Evolutionary conservation across 35 echinoderm and acorn worm genomes (phyloP).

Genomic region (Patiria miniata): DNA sequence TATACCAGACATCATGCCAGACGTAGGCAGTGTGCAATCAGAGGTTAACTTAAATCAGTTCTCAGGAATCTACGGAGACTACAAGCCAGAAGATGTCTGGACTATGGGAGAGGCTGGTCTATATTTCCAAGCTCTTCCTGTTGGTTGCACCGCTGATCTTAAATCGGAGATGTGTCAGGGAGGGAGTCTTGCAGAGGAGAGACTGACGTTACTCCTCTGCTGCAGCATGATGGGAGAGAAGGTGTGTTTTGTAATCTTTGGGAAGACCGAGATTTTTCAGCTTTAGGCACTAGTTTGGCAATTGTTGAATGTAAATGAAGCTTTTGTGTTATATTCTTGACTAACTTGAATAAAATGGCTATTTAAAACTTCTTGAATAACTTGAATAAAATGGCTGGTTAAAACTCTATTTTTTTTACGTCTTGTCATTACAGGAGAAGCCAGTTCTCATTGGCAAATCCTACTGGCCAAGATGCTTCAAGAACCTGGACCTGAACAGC

Average conservation of each 20-base stretch:
- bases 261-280: background rate
- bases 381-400: too few species aligned
- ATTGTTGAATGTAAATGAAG: too few species aligned
- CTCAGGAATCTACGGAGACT: background rate
- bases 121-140: background rate
- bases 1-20: too few species aligned
- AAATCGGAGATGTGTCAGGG: background rate
- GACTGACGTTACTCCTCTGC: background rate
- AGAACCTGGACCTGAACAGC: background rate
- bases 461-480: background rate
- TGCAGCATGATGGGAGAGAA: slow-evolving; percentile 6
- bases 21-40: too few species aligned
- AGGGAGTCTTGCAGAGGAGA: background rate
- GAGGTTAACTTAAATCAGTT: too few species aligned
- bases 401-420: too few species aligned
- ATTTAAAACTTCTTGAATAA: too few species aligned
- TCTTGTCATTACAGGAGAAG: background rate
- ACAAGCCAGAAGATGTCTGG: background rate
- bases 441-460: background rate
- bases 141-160: background rate
- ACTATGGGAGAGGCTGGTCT: background rate
- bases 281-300: too few species aligned
- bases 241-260: background rate
- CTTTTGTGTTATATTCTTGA: too few species aligned
- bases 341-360: too few species aligned